Conservation (phyloP, 2,113 vertebrate genomes). For the Oophaga pumilio region DNA sequence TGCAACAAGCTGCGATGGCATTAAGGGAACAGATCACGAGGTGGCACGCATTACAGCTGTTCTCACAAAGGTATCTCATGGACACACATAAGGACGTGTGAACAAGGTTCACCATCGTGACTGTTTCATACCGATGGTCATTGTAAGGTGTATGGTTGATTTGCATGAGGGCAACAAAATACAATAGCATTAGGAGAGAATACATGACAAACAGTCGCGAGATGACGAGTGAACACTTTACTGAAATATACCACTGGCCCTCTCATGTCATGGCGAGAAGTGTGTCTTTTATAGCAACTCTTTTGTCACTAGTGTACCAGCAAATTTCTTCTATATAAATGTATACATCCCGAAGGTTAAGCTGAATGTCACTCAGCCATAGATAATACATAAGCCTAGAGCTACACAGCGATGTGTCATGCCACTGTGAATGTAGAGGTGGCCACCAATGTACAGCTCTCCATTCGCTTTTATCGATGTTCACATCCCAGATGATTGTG, state of each 20-base stretch:
- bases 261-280: not conserved
- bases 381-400: too few relatives aligned
- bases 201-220: not conserved
- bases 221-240: not conserved
- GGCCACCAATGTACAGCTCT: too few relatives aligned
- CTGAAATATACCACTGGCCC: not conserved
- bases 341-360: too few relatives aligned
- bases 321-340: too few relatives aligned
- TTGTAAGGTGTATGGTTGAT: not conserved
- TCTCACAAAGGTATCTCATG: slow-evolving; percentile 65
- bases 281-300: not conserved
- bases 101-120: slow-evolving; percentile 60
- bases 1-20: slow-evolving; percentile 67
- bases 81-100: slow-evolving; percentile 59
- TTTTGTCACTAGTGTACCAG: too few relatives aligned
- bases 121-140: slow-evolving; percentile 53
- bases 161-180: not conserved
- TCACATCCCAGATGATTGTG: too few relatives aligned
- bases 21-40: slow-evolving; percentile 66
- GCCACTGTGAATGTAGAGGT: too few relatives aligned
- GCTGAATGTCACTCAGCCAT: too few relatives aligned
- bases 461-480: too few relatives aligned
- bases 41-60: slow-evolving; percentile 68
- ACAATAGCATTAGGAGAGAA: slow-evolving; percentile 7
- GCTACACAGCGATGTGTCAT: too few relatives aligned